Base-by-base conservation (phyloP, 2,113 vertebrate genomes). In the Hydrochoerus hydrochaeris region DNA sequence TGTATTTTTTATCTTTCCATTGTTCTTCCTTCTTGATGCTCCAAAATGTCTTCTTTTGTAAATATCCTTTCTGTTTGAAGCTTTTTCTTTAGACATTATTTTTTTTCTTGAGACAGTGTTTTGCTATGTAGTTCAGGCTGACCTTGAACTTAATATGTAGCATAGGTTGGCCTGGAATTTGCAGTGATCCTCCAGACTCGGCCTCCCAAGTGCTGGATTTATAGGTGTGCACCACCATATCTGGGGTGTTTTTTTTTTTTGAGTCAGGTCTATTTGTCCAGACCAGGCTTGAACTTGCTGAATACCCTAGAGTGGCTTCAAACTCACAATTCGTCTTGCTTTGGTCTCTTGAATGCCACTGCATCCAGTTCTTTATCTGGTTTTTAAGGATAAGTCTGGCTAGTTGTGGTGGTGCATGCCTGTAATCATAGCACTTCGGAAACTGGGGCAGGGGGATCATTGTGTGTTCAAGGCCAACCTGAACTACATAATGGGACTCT, bases 1-100 rank as follows among this genome's bases (percentile, higher is more conserved):
- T 30, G 16, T 86, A 65, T 91, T 92, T 94, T 73, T 86, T n/a
- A 52, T 65, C 7, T 65, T 90, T 81, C 58, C 7, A 69, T 85
- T 88, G 28, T 93, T 71, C 41, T 57, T 95, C 14, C 12, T 88
- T 92, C 35, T 13, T 44, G 32, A 71, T 87, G 20, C 20, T 75
- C 32, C 20, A 81, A 14, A 28, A 65, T 84, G 89, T 13, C 26
- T 91, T 92, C 30, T 95, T 71, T 85, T 75, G n/a, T 94, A 80
- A 30, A 38, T 91, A 54, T 73, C 11, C 22, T 95, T 95, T 88
- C 41, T 57, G 4, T 78, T 63, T 69, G n/a, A 54, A 84, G 11
- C 22, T 86, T 77, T 87, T 93, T 24, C 26, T 78, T 80, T 52
- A 52, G 77, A 19, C 46, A 80, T 77, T 77, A 26, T 69, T 69